These are phyloP conservation scores for Drosophila bunnanda DNA, from an alignment of 2,888 invertebrate genomes.

Conservation along the genomic window DNA sequence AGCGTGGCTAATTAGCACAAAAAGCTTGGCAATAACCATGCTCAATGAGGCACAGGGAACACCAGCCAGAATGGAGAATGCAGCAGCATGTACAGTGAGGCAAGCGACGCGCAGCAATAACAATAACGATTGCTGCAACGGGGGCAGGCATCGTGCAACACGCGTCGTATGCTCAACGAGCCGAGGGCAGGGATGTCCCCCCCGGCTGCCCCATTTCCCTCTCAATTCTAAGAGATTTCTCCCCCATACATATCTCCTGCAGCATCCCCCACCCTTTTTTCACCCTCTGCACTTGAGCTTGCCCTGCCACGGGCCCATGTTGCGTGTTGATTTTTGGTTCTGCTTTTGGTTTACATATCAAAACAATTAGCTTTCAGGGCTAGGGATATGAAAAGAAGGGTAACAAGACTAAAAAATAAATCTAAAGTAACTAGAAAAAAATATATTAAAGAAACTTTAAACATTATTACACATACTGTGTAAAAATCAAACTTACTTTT, in stretches of 20 bases:
- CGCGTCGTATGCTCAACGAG: constrained; percentile 79
- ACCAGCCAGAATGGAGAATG: constrained; percentile 48
- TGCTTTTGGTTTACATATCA: constrained; percentile 76
- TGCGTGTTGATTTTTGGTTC: constrained; percentile 78
- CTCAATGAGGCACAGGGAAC: constrained; percentile 81
- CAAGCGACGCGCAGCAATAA: constrained; percentile 23
- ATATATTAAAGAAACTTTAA: neutral
- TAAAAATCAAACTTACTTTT: neutral
- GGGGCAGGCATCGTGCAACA: constrained; percentile 77
- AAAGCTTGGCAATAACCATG: constrained; percentile 84
- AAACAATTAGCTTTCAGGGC: constrained; percentile 71
- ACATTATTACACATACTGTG: neutral
- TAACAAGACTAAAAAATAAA: neutral
- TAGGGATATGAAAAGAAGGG: constrained; percentile 3
- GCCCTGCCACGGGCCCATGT: constrained; percentile 28
- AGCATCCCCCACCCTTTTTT: constrained; percentile 3
- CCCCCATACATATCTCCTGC: constrained; percentile 6
- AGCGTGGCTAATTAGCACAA: constrained; percentile 84
- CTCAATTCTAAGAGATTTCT: constrained; percentile 6
- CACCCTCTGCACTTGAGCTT: constrained; percentile 57
- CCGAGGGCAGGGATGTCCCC: constrained; percentile 33
- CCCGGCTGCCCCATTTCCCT: neutral
- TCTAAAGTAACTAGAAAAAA: neutral
- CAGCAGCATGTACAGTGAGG: constrained; percentile 22
- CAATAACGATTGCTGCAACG: constrained; percentile 53